Evolutionary conservation across 2,888 invertebrate genomes (phyloP), one percentile per base, ranked within the genome.

Genomic region (Polydrusus pterygomalis): DNA sequence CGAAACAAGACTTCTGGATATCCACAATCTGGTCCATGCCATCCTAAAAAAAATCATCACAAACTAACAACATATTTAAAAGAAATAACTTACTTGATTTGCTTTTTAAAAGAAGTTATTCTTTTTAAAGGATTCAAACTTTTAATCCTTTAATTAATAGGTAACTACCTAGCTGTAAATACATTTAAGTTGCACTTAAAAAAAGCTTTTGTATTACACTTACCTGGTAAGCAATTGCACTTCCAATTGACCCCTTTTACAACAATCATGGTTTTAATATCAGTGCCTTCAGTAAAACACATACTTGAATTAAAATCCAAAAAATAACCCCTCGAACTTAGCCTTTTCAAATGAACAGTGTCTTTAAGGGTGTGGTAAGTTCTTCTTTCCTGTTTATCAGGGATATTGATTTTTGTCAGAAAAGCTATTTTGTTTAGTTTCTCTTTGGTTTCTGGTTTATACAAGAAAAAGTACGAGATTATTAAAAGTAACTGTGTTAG

Each of bases 1-100:
- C 92, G 88, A 92, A 92, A 92, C 13, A 92, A 89, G 10, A 92
- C 90, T 85, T 92, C 92, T 3, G 92, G 92, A 81, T 92, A 91
- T 0, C 92, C 91, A 82, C 92, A 92, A 80, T 92, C 92, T 9
- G 87, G 87, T 1, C 92, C 92, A 83, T 92, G 92, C 91, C 91
- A 92, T 38, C 91, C 91, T 74, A 34, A 43, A 77, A 70, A 34
- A 34, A 51, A 58, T n/a, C 25, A 25, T 25, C 25, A 25, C 1
- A n/a, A n/a, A n/a, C n/a, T n/a, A n/a, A n/a, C n/a, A 25, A 25
- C 5, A 25, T 25, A 5, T 25, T 3, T 25, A 5, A 25, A 25
- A 25, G 2, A 25, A 25, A 25, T n/a, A n/a, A n/a, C n/a, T n/a
- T n/a, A n/a, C n/a, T n/a, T n/a, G 25, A 5, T 25, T 1, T 5